Evolutionary conservation across 2,797 vertebrate species (phyloP), one percentile per base, ranked within the genome.

Genomic region (Cirrhinus molitorella): DNA sequence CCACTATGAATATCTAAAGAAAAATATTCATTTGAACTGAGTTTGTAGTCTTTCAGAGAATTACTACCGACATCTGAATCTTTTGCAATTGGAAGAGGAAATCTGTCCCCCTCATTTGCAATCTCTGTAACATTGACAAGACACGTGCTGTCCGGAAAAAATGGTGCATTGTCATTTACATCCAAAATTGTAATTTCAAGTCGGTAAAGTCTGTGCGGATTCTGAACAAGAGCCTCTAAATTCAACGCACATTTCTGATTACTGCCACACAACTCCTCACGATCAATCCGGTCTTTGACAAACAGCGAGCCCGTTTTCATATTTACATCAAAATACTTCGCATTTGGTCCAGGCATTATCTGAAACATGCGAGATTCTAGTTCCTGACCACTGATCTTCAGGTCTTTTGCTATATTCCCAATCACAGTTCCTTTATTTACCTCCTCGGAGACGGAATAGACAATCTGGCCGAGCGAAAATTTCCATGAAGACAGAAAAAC

Each of bases 321-420:
- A 88, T 91, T 91, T 59, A 91, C 70, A 17, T 89, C 88, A 77
- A 92, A 89, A 81, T 89, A 91, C 9, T 83, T 87, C 25, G 55
- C 79, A 49, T 84, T 90, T 34, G 89, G 86, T 79, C 87, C 89
- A 45, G 86, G 59, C 16, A 87, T 83, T 51, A 92, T 73, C 51
- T 88, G 84, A 77, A 91, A 88, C 80, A 86, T 87, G 40, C 90
- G 88, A 28, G 85, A 76, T 45, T 87, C 84, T 72, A 93, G 85
- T 61, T 88, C 88, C 10, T 82, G 76, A 0, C 85, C n/a, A 25
- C 85, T 86, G 21, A 91, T 57, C 37, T 86, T 87, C 5, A 93
- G 74, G 28, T 92, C 90, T 34, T 90, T 89, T 1, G 87, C 86
- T 70, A 92, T 65, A 85, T 93, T 93, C 31, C 92, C 92, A 79